Percentiles rank a stretch among this genome's conserved stretches.
These are phyloP conservation scores for Caranx melampygus DNA, from an alignment of 2,113 vertebrate species.

Conservation along the genomic window DNA sequence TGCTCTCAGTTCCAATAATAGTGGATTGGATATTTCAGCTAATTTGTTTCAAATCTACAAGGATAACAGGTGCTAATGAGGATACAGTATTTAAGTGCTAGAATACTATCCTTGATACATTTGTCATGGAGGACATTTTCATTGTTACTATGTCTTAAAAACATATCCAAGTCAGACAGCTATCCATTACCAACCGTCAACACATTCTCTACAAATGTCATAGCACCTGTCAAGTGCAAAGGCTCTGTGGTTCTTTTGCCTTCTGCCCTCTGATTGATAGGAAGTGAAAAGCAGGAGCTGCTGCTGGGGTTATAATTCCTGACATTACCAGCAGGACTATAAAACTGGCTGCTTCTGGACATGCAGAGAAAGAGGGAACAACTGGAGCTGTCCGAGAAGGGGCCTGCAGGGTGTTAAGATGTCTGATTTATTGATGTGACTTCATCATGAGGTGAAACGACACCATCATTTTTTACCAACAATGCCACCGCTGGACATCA, in stretches of 20 bases:
- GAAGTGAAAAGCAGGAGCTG: constrained; percentile 61
- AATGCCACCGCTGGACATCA: constrained; percentile 25
- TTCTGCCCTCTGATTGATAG: constrained; percentile 69
- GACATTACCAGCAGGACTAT: constrained; percentile 70
- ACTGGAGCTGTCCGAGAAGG: constrained; percentile 43
- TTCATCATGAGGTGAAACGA: constrained; percentile 63
- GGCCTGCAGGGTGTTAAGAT: constrained; percentile 41
- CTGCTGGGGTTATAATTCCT: constrained; percentile 71
- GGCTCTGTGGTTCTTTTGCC: constrained; percentile 41
- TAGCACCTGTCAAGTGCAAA: constrained; percentile 55
- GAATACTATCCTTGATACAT: not conserved
- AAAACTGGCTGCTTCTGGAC: constrained; percentile 62
- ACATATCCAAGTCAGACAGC: constrained; percentile 43
- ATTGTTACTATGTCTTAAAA: constrained; percentile 36
- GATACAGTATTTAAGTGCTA: not conserved
- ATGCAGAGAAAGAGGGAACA: constrained; percentile 55
- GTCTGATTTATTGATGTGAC: constrained; percentile 67
- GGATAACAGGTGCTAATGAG: too few species aligned
- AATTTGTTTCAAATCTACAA: too few species aligned
- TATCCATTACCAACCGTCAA: constrained; percentile 55
- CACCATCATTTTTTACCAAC: constrained; percentile 57
- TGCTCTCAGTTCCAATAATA: too few species aligned
- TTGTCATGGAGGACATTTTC: not conserved
- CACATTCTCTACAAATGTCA: constrained; percentile 45
- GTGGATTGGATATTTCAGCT: too few species aligned